Percentiles rank a stretch among this genome's conserved stretches.
These are phyloP conservation scores for Lophotriccus pileatus DNA, from an alignment of 2,797 vertebrate genomes.

Conservation along the genomic window DNA sequence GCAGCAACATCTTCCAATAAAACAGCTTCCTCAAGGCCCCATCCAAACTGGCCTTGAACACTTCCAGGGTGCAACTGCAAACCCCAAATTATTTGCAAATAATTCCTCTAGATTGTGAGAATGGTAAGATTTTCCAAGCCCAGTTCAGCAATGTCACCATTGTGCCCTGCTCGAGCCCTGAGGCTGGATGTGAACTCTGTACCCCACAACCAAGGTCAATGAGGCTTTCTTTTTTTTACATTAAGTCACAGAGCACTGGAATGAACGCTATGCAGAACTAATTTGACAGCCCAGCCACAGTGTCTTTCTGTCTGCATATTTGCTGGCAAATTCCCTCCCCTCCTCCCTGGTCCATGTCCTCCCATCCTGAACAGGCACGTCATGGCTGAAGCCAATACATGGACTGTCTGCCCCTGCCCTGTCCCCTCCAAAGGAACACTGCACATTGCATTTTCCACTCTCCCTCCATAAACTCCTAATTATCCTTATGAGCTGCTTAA, in stretches of 20 bases:
- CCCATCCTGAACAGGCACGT: not conserved
- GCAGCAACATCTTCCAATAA: not conserved
- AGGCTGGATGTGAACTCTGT: conserved; percentile 34
- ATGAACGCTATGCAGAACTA: conserved; percentile 42
- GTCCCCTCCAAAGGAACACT: not conserved
- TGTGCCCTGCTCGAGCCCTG: conserved; percentile 21
- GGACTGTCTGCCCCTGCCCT: not conserved
- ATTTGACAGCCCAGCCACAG: conserved; percentile 10
- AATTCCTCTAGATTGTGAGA: not conserved
- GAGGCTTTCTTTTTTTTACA: conserved; percentile 40
- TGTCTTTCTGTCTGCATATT: conserved; percentile 39
- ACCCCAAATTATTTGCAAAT: not conserved
- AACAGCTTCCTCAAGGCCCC: not conserved
- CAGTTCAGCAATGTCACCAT: not conserved
- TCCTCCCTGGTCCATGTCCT: not conserved
- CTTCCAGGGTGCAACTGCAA: not conserved
- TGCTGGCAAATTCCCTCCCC: not conserved
- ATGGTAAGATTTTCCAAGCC: conserved; percentile 22
- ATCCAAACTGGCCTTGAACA: not conserved
- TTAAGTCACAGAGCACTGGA: conserved; percentile 25
- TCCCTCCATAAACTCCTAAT: not conserved
- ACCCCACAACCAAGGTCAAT: conserved; percentile 20
- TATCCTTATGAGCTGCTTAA: not conserved
- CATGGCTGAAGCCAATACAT: not conserved
- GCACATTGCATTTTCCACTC: not conserved